Conservation (phyloP, 2,113 vertebrate species). For the Mungos mungo region DNA sequence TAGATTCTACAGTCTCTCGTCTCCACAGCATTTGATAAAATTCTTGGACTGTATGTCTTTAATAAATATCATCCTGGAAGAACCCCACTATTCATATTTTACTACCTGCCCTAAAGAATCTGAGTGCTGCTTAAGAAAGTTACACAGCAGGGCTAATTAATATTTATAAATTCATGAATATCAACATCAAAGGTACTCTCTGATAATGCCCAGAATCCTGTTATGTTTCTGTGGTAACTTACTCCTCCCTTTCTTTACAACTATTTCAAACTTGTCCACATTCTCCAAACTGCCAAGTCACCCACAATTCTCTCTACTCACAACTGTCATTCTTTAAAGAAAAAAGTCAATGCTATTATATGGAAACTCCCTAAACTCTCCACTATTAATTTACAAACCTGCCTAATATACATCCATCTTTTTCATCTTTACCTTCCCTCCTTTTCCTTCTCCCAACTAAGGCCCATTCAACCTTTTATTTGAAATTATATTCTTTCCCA, state of each 20-base stretch:
- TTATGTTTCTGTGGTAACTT: background rate
- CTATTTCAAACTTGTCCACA: background rate
- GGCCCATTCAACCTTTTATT: background rate
- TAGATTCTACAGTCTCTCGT: background rate
- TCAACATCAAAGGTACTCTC: background rate
- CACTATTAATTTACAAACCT: background rate
- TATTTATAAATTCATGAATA: conserved; percentile 15
- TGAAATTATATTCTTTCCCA: conserved; percentile 12
- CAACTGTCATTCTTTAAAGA: background rate
- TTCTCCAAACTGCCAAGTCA: background rate
- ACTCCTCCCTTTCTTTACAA: background rate
- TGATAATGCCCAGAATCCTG: background rate
- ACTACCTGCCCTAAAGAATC: background rate
- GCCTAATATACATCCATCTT: background rate
- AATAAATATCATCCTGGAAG: background rate
- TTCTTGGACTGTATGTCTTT: background rate
- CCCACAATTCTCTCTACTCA: background rate
- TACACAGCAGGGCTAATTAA: background rate
- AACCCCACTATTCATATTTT: background rate
- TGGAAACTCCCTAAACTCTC: background rate
- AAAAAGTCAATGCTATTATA: background rate
- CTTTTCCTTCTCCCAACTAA: background rate
- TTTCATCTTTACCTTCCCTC: background rate
- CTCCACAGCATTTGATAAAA: background rate
- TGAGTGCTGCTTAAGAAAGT: background rate